A percentile compares a stretch with the other conserved stretches of the same genome.
phyloP scores from a whole-genome alignment of 2,113 vertebrate species.

The Syngnathus typhle region DNA sequence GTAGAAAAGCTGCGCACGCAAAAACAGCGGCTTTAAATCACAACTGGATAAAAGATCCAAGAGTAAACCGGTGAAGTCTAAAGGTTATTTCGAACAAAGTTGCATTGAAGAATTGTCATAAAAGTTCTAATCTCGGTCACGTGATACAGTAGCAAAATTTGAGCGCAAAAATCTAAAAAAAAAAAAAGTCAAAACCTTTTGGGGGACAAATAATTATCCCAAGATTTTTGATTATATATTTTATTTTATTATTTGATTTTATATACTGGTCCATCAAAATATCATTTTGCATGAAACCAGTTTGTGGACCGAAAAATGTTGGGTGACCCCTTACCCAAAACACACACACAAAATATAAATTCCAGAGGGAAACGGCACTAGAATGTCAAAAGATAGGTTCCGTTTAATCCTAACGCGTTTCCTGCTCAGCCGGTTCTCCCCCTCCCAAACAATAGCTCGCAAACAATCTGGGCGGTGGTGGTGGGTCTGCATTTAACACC shows the following conservation, averaged over 20 bases:
- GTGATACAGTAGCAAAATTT: too few species aligned
- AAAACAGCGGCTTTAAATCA: constrained; percentile 31
- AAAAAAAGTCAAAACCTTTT: too few species aligned
- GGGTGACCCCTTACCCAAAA: not conserved
- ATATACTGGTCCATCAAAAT: not conserved
- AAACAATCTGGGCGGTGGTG: constrained; percentile 23
- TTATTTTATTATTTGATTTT: too few species aligned
- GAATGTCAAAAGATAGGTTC: not conserved
- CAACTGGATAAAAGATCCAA: not conserved
- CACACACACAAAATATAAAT: not conserved
- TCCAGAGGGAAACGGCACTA: not conserved
- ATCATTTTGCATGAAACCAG: not conserved
- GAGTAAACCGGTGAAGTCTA: too few species aligned
- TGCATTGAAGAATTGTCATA: too few species aligned
- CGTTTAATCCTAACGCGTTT: constrained; percentile 21
- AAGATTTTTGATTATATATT: too few species aligned
- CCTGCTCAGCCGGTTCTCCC: constrained; percentile 38
- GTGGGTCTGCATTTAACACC: constrained; percentile 40
- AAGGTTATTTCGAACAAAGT: too few species aligned
- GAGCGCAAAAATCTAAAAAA: too few species aligned
- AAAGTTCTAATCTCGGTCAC: too few species aligned
- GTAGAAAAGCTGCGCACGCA: constrained; percentile 82
- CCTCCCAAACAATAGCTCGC: constrained; percentile 43
- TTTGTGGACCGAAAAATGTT: not conserved
- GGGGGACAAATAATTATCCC: too few species aligned